phyloP scores from a whole-genome alignment of 2,113 vertebrate genomes.

The Micronycteris hirsuta region DNA sequence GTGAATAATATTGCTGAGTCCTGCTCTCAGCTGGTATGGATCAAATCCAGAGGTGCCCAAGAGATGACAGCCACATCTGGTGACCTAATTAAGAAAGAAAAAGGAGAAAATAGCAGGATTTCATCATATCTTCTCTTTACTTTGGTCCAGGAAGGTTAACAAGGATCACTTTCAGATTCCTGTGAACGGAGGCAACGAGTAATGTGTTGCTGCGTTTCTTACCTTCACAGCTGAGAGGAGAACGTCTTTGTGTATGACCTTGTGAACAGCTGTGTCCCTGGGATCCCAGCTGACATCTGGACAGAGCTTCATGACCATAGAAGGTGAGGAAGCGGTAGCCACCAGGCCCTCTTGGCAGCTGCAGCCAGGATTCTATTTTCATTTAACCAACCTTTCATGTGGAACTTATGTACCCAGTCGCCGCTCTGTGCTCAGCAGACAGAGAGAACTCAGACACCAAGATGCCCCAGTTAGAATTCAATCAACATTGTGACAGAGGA shows the following conservation, averaged over 20 bases:
- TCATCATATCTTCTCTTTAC: not conserved
- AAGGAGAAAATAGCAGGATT: not conserved
- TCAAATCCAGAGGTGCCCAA: not conserved
- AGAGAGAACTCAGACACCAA: not conserved
- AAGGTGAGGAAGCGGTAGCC: slow-evolving; percentile 75
- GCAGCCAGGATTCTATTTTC: not conserved
- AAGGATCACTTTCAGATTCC: not conserved
- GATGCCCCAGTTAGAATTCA: not conserved
- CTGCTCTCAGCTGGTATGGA: not conserved
- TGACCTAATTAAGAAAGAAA: not conserved
- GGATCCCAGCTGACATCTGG: slow-evolving; percentile 87
- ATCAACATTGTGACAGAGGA: not conserved
- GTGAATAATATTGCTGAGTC: not conserved
- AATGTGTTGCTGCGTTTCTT: not conserved
- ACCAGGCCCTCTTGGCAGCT: not conserved
- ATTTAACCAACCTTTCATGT: not conserved
- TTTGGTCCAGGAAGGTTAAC: not conserved
- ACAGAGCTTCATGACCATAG: slow-evolving; percentile 83
- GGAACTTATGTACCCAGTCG: not conserved
- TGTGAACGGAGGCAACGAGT: rapidly evolving
- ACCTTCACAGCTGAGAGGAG: slow-evolving; percentile 83
- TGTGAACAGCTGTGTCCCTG: slow-evolving; percentile 86
- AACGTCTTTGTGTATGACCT: slow-evolving; percentile 88
- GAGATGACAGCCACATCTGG: not conserved
- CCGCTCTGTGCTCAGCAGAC: not conserved